A percentile compares a stretch with the other conserved stretches of the same genome.
Evolutionary conservation across 2,888 invertebrate species (phyloP).

Genomic region (Agrochola lota): DNA sequence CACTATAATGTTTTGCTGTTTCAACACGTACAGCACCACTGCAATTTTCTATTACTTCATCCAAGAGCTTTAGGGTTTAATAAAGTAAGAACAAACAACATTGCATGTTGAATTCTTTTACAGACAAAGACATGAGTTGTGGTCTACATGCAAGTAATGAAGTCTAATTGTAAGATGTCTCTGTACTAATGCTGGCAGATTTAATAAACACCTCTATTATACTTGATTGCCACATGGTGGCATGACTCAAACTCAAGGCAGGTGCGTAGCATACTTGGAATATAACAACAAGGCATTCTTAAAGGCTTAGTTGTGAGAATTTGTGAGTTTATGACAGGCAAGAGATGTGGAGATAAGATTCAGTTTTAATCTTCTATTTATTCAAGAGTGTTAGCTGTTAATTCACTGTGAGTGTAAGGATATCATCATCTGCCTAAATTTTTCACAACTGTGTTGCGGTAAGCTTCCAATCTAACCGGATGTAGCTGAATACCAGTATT

Average conservation of each 20-base stretch:
- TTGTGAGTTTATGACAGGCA: constrained; percentile 21
- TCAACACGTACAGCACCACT: constrained; percentile 17
- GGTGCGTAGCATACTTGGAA: constrained; percentile 58
- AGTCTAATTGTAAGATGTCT: constrained; percentile 30
- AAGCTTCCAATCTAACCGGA: no score
- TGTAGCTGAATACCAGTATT: no score
- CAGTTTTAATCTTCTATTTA: constrained; percentile 40
- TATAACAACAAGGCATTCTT: constrained; percentile 54
- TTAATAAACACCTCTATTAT: constrained; percentile 51
- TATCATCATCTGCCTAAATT: no score
- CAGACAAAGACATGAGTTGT: background rate
- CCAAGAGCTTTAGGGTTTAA: background rate
- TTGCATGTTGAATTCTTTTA: background rate
- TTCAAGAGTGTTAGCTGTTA: constrained; percentile 13
- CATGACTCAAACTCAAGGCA: constrained; percentile 57
- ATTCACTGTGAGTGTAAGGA: background rate
- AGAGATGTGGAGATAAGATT: constrained; percentile 31
- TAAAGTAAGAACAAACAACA: background rate
- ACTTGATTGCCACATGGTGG: constrained; percentile 35
- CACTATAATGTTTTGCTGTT: constrained; percentile 32
- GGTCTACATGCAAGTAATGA: constrained; percentile 3
- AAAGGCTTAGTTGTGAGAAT: constrained; percentile 28
- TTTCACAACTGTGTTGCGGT: no score
- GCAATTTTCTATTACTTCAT: constrained; percentile 20
- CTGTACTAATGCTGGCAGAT: constrained; percentile 28